These are phyloP conservation scores for Megaustenia siamemsis DNA, from an alignment of 2,888 invertebrate species.

Conservation along the genomic window DNA sequence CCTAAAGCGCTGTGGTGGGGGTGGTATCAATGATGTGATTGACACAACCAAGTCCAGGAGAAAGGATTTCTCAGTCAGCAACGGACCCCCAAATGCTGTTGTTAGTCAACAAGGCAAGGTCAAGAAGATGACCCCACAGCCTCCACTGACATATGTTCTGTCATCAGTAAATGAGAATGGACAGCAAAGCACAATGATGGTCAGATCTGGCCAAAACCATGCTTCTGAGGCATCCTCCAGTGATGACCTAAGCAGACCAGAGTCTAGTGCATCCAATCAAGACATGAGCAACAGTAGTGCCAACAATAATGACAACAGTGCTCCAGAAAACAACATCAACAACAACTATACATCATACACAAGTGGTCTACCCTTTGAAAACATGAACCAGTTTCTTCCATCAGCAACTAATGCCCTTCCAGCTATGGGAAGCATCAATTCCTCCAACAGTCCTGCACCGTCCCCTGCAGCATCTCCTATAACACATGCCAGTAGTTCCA, in stretches of 20 bases:
- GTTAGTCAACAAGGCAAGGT: conserved; percentile 69
- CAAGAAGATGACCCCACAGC: conserved; percentile 60
- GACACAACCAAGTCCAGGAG: conserved; percentile 72
- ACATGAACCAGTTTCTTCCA: neutral
- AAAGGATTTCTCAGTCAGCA: conserved; percentile 42
- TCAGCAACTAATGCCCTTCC: neutral
- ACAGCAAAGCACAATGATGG: neutral
- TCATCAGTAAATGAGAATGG: conserved; percentile 42
- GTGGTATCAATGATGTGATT: conserved; percentile 78
- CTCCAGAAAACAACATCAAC: conserved; percentile 34
- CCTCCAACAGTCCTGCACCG: neutral
- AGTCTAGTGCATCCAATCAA: conserved; percentile 15
- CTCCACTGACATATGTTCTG: conserved; percentile 39
- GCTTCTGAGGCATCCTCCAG: conserved; percentile 28
- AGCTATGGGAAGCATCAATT: neutral
- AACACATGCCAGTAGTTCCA: conserved; percentile 26
- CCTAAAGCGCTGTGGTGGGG: conserved; percentile 81
- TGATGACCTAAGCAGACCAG: conserved; percentile 36
- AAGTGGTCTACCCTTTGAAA: conserved; percentile 25
- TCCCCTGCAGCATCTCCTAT: neutral
- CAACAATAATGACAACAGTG: conserved; percentile 36
- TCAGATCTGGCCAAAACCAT: neutral
- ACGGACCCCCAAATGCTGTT: conserved; percentile 75
- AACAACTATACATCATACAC: conserved; percentile 29
- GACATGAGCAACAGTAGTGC: conserved; percentile 23